A percentile compares a stretch with the other conserved stretches of the same genome.
Evolutionary conservation across 2,888 invertebrate species (phyloP).

Genomic region (Antheraea assamensis): DNA sequence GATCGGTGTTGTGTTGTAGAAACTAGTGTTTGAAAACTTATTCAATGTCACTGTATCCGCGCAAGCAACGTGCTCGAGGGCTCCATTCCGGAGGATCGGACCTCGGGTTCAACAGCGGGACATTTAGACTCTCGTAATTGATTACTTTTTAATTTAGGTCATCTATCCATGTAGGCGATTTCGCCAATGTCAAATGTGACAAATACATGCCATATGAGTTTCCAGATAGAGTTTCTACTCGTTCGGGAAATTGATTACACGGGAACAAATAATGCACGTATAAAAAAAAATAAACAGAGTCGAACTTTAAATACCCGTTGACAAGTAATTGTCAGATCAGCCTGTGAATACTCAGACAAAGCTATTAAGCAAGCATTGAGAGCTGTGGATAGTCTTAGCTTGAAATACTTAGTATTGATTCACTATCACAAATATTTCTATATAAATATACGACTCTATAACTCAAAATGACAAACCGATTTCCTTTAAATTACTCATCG

Average conservation of each 20-base stretch:
- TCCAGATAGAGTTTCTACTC: not conserved
- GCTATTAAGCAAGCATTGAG: not conserved
- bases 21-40: too few relatives aligned
- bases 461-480: not conserved
- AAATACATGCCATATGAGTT: too few relatives aligned
- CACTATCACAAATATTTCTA: not conserved
- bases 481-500: not conserved
- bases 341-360: not conserved
- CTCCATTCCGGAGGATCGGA: too few relatives aligned
- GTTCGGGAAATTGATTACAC: not conserved
- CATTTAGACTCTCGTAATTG: not conserved
- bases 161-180: not conserved
- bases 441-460: not conserved
- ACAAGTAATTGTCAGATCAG: not conserved
- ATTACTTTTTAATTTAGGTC: not conserved
- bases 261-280: not conserved
- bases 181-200: not conserved
- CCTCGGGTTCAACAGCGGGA: too few relatives aligned
- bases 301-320: too few relatives aligned
- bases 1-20: too few relatives aligned
- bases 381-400: not conserved
- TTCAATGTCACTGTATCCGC: too few relatives aligned
- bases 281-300: too few relatives aligned
- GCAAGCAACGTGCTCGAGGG: too few relatives aligned
- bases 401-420: not conserved